These are phyloP conservation scores for Drosophila gaucha DNA, from an alignment of 2,888 invertebrate genomes.

Conservation along the genomic window DNA sequence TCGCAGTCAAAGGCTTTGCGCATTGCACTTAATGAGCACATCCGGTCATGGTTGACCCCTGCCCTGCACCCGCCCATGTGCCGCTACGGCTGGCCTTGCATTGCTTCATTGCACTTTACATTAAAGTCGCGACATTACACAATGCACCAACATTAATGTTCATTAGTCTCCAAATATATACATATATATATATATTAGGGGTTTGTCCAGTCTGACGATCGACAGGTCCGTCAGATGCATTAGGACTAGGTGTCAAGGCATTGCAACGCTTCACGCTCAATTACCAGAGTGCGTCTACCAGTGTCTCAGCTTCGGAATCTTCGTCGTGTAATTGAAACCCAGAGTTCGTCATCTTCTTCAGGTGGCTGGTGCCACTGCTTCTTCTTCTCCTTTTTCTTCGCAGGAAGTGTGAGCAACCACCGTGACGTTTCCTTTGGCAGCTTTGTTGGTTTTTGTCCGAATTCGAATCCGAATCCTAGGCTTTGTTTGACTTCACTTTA, in stretches of 20 bases:
- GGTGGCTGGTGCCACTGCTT: conserved; percentile 19
- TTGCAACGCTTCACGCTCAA: conserved; percentile 73
- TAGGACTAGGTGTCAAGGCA: conserved; percentile 61
- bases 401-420: conserved; percentile 77
- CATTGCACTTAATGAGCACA: conserved; percentile 75
- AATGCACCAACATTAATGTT: conserved; percentile 71
- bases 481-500: conserved; percentile 36
- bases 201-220: conserved; percentile 38
- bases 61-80: conserved; percentile 6
- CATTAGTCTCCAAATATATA: conserved; percentile 54
- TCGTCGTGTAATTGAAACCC: conserved; percentile 68
- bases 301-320: conserved; percentile 23
- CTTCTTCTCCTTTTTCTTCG: conserved; percentile 1
- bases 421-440: conserved; percentile 71
- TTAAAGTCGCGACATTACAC: conserved; percentile 76
- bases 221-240: conserved; percentile 43
- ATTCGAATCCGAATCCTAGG: conserved; percentile 36
- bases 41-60: conserved; percentile 56
- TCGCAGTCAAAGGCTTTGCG: conserved; percentile 64
- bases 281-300: conserved; percentile 39
- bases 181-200: conserved; percentile 44
- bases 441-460: conserved; percentile 44
- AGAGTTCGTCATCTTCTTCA: conserved; percentile 10
- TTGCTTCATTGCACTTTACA: conserved; percentile 79
- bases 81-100: conserved; percentile 61